Evolutionary conservation across 2,888 invertebrate species (phyloP).

Genomic region (Leptogaster cylindrica): DNA sequence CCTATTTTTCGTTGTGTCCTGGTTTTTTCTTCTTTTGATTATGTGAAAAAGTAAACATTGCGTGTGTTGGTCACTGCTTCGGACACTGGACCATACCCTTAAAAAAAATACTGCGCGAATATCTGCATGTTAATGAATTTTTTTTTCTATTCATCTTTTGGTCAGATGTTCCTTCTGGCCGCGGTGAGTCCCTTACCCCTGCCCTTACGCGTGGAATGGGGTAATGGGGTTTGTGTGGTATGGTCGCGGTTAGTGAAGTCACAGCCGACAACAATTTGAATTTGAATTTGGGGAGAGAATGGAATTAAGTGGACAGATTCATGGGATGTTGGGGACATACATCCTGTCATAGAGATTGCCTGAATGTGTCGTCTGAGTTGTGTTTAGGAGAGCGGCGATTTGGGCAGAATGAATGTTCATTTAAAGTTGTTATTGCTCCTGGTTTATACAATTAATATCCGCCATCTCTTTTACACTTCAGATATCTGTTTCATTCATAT

Average conservation of each 20-base stretch:
- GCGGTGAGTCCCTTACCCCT: neutral
- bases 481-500: neutral
- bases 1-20: too few relatives aligned
- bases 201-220: neutral
- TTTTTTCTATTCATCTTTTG: neutral
- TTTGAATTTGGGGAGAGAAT: slow-evolving; percentile 15
- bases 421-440: neutral
- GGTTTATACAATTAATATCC: too few relatives aligned
- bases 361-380: neutral
- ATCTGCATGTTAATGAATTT: neutral
- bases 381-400: neutral
- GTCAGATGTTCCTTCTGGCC: neutral
- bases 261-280: slow-evolving; percentile 21
- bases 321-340: slow-evolving; percentile 1
- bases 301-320: slow-evolving; percentile 22
- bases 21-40: too few relatives aligned
- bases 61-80: neutral
- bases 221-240: neutral
- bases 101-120: neutral
- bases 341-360: neutral
- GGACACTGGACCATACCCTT: neutral
- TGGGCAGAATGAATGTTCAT: neutral
- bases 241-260: slow-evolving; percentile 13
- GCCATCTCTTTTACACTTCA: too few relatives aligned
- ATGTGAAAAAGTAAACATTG: neutral